Conservation (phyloP, 2,797 vertebrate species). For the Pteropus rufus region DNA sequence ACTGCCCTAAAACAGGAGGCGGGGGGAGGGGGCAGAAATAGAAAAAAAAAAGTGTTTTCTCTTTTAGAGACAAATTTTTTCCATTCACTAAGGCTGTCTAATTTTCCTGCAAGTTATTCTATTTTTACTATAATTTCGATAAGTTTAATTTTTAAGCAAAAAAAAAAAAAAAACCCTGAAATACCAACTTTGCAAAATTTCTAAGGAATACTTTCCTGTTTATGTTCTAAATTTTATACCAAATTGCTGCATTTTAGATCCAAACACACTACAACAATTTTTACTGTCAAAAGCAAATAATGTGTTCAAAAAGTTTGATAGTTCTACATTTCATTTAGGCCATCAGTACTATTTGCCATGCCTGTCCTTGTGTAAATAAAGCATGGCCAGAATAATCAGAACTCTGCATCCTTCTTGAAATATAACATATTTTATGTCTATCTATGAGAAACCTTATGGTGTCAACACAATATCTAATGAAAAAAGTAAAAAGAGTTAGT, state of each 20-base stretch:
- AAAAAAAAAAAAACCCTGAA: background rate
- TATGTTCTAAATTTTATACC: background rate
- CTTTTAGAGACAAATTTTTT: background rate
- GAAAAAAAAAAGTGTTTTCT: background rate
- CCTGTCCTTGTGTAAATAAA: background rate
- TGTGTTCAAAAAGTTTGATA: background rate
- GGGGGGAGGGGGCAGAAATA: background rate
- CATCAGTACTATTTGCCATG: background rate
- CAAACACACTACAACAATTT: background rate
- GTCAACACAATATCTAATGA: background rate
- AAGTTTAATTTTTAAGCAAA: slow-evolving; percentile 8
- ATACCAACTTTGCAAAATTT: slow-evolving; percentile 16
- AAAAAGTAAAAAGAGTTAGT: background rate
- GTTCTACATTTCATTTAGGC: background rate
- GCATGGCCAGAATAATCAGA: background rate
- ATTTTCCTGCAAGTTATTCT: background rate
- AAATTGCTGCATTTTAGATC: background rate
- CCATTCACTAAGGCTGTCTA: background rate
- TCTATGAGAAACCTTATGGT: background rate
- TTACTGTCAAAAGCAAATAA: slow-evolving; percentile 33
- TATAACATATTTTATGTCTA: background rate
- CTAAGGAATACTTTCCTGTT: background rate
- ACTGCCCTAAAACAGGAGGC: background rate
- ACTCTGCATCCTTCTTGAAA: background rate
- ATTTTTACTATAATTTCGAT: slow-evolving; percentile 32